A percentile compares a stretch with the other conserved stretches of the same genome.
These are phyloP conservation scores for Brachionus manjavacas DNA, from an alignment of 1,140 invertebrate genomes.

Conservation along the genomic window DNA sequence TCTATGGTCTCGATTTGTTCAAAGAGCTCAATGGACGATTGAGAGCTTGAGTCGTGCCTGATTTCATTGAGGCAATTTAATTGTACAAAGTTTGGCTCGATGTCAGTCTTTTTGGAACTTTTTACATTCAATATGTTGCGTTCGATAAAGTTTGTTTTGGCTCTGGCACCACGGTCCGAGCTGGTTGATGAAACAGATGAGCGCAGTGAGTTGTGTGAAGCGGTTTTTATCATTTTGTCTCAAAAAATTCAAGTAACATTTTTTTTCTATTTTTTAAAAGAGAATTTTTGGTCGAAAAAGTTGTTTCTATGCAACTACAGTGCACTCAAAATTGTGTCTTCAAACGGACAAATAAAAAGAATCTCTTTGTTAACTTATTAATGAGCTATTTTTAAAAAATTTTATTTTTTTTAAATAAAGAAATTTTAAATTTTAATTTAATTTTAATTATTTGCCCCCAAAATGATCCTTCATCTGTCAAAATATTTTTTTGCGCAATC, in stretches of 20 bases:
- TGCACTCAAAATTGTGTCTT: not conserved
- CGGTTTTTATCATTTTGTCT: slow-evolving; percentile 2
- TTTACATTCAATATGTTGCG: not conserved
- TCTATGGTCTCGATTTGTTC: slow-evolving; percentile 24
- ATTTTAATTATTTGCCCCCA: not conserved
- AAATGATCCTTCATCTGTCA: not conserved
- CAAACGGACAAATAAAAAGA: not conserved
- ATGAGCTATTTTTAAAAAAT: not conserved
- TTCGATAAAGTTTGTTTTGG: not conserved
- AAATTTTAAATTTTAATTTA: not conserved
- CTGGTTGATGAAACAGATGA: not conserved
- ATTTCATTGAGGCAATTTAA: not conserved
- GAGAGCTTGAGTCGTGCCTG: not conserved
- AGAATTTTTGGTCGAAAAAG: not conserved
- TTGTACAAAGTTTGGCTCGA: not conserved
- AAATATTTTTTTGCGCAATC: too few relatives aligned
- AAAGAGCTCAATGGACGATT: not conserved
- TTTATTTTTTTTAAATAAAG: not conserved
- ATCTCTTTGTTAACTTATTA: not conserved
- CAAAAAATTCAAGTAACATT: not conserved
- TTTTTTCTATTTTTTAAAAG: not conserved
- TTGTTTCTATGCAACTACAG: slow-evolving; percentile 21
- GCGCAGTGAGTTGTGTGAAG: not conserved
- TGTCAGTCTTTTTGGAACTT: not conserved
- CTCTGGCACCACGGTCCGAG: not conserved